Evolutionary conservation across 2,797 vertebrate species (phyloP), one percentile per base, ranked within the genome.

Genomic region (Periophthalmus magnuspinnatus): DNA sequence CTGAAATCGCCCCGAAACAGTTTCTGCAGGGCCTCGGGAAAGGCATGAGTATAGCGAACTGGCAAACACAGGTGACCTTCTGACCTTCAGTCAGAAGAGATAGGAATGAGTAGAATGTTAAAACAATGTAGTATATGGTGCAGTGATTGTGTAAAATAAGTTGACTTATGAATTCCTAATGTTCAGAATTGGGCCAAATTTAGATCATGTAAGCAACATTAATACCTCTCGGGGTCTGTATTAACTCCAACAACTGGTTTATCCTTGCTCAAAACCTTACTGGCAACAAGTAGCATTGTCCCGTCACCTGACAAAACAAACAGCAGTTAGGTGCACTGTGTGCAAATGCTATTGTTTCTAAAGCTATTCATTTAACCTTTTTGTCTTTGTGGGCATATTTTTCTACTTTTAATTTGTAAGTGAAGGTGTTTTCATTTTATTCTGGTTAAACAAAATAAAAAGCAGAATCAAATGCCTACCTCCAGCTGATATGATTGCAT

Each of bases 201-300:
- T 33, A 32, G 28, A 58, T 34, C 16, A 6, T 59, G 22, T 19
- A 59, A 34, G 17, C 65, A 45, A 62, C 17, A 33, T 56, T 50
- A 55, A 94, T 94, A 99, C 97, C 97, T 95, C 84, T 99, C 97
- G 47, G 98, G 98, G 86, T 99, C 98, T 3, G 98, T 99, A 86
- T 99, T 99, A 54, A 99, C 95, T 36, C 97, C 98, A 32, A 99
- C 94, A 66, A 99, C 96, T 52, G 97, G 97, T 82, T 98, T 99
- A 88, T 94, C 93, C 82, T 95, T 95, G 88, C 96, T 96, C 24
- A 96, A 92, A 72, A 99, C 96, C 86, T 99, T 99, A 92, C 97
- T 97, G 82, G 97, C 98, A 76, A 97, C 97, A 77, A 99, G 92
- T 33, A 99, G 93, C 97, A 99, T 98, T 54, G 98, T 99, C 69